Evolutionary conservation across 37 sponge, comb jelly and placozoan species (phyloP), one percentile per base, ranked within the genome.

Genomic region (Agelas oroides): DNA sequence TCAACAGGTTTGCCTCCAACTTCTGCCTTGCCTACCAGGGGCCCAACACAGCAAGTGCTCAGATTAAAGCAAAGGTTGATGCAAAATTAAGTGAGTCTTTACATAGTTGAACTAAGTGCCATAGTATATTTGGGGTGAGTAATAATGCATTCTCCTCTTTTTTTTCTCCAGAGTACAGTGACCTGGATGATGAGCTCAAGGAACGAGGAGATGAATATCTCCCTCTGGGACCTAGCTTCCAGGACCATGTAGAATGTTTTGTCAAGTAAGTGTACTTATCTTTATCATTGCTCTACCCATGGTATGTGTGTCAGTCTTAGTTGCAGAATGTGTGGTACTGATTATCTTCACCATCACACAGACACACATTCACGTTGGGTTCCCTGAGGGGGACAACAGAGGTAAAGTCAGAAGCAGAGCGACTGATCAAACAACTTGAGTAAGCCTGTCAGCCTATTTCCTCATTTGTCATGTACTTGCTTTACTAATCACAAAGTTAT

Each of bases 151-250:
- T n/a, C n/a, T n/a, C 46, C 8, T 11, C 63, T 46, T 8, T 46
- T 46, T 8, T 8, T 8, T 46, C 63, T 72, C 39, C 27, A 83
- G 73, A 71, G 34, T 86, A 82, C 73, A 81, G 87, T 86, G 79
- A 84, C 46, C 53, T 72, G 23, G 73, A 72, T 23, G 53, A 72
- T 18, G 53, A 23, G 46, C 24, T 24, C 39, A 38, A 21, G 28
- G 37, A 24, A 19, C 37, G 64, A 59, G 78, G 76, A 33, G 82
- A 70, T 13, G 70, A 81, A 38, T 81, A 55, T 2, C 72, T 91
- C 5, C 92, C 92, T n/a, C 78, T 91, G 20, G 92, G 92, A 78
- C 86, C 77, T 25, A 38, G 53, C 59, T 91, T 91, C 65, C 92
- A 91, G 65, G 52, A 81, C 28, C 82, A 81, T 57, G 87, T 91